Conservation (phyloP, 2,113 vertebrate species). For the Neotoma lepida region DNA sequence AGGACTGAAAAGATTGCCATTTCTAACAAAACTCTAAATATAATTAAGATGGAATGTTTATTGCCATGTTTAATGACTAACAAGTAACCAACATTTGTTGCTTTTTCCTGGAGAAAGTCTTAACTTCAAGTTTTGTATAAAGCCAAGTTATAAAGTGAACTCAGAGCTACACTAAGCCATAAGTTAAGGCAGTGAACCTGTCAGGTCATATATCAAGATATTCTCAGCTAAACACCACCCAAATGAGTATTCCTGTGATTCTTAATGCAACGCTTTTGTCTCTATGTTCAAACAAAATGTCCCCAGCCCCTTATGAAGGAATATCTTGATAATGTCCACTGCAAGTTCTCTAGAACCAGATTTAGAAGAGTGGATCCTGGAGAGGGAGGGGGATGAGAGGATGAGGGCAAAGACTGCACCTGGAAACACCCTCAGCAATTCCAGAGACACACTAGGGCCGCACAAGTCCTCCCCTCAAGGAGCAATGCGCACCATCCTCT, state of each 20-base stretch:
- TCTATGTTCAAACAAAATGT: background rate
- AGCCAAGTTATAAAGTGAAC: slow-evolving; percentile 50
- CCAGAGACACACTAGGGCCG: background rate
- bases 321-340: slow-evolving; percentile 2
- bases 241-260: slow-evolving; percentile 14
- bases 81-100: slow-evolving; percentile 32
- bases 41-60: slow-evolving; percentile 60
- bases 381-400: background rate
- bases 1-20: slow-evolving; percentile 63
- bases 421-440: slow-evolving; percentile 4
- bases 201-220: background rate
- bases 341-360: slow-evolving; percentile 10
- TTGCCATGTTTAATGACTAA: slow-evolving; percentile 58
- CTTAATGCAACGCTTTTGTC: background rate
- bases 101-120: slow-evolving; percentile 51
- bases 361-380: slow-evolving; percentile 20
- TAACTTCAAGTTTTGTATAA: slow-evolving; percentile 37
- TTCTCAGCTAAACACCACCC: slow-evolving; percentile 8
- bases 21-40: slow-evolving; percentile 66
- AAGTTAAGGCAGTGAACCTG: slow-evolving; percentile 32
- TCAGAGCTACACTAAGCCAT: slow-evolving; percentile 25
- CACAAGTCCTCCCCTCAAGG: background rate
- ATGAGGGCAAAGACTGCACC: background rate
- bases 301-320: background rate
- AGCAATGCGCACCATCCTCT: background rate